Conservation (phyloP, 2,113 vertebrate species). For the Rhinolophus ferrumequinum region DNA sequence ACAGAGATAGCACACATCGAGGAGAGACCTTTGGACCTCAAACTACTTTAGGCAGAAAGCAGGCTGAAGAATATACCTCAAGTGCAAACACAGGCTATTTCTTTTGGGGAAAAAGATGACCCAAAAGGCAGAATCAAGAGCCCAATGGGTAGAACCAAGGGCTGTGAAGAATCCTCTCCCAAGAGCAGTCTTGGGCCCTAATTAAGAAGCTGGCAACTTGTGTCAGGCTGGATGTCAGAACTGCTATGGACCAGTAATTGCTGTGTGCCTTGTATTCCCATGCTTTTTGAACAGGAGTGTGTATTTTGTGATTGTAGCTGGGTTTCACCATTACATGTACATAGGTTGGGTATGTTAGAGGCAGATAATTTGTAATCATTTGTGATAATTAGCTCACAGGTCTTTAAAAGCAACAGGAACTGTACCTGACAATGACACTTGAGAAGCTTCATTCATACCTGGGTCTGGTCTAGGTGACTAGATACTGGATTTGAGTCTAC, state of each 20-base stretch:
- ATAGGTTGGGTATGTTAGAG: not conserved
- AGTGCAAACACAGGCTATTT: not conserved
- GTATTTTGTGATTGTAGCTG: not conserved
- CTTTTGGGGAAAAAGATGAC: not conserved
- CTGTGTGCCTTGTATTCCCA: not conserved
- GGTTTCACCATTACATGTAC: not conserved
- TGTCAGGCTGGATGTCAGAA: conserved; percentile 31
- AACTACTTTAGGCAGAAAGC: not conserved
- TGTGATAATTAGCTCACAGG: not conserved
- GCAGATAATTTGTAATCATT: not conserved
- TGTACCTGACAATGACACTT: not conserved
- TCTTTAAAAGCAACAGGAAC: not conserved
- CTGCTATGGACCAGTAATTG: not conserved
- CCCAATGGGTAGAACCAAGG: not conserved
- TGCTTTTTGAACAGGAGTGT: not conserved
- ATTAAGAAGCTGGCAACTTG: not conserved
- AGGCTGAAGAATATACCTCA: not conserved
- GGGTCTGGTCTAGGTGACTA: not conserved
- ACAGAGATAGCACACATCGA: not conserved
- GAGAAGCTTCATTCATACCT: not conserved
- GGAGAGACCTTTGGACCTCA: not conserved
- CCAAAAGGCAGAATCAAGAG: not conserved
- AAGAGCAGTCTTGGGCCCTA: not conserved
- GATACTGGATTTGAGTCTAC: not conserved
- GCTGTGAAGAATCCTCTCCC: not conserved